phyloP scores from a whole-genome alignment of 2,888 invertebrate genomes.

The Papilio demoleus region DNA sequence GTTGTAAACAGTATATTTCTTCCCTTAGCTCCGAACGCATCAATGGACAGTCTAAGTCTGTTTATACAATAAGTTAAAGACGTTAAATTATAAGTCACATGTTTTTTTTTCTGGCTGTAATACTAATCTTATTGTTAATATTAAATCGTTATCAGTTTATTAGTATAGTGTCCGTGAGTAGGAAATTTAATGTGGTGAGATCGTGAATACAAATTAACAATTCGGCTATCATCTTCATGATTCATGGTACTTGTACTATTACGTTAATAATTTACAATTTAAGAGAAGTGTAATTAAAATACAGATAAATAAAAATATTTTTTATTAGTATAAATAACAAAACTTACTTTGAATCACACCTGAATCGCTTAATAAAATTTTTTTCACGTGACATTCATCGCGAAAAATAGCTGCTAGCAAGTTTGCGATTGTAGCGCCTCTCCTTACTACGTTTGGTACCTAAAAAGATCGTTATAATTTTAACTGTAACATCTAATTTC shows the following conservation, averaged over 20 bases:
- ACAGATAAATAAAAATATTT: neutral
- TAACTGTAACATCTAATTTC: neutral
- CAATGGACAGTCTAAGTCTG: constrained; percentile 61
- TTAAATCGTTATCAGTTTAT: neutral
- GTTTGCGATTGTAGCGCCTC: constrained; percentile 65
- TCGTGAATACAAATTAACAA: neutral
- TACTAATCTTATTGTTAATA: neutral
- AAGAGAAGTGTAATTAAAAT: neutral
- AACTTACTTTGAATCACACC: constrained; percentile 64
- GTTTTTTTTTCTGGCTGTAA: neutral
- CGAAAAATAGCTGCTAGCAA: constrained; percentile 68
- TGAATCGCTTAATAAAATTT: constrained; percentile 55
- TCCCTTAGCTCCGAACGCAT: constrained; percentile 51
- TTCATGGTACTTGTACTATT: neutral
- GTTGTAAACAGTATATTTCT: constrained; percentile 42
- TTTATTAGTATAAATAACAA: neutral
- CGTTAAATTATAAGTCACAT: neutral
- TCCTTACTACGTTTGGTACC: constrained; percentile 60
- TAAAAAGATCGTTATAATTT: neutral
- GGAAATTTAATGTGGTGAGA: neutral
- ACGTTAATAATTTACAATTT: neutral
- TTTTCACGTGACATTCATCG: constrained; percentile 59
- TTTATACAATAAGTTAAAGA: constrained; percentile 18
- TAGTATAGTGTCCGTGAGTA: neutral
- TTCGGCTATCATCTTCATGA: neutral